A percentile compares a stretch with the other conserved stretches of the same genome.
Conservation (phyloP, 2,797 vertebrate species). For the Novumbra hubbsi region DNA sequence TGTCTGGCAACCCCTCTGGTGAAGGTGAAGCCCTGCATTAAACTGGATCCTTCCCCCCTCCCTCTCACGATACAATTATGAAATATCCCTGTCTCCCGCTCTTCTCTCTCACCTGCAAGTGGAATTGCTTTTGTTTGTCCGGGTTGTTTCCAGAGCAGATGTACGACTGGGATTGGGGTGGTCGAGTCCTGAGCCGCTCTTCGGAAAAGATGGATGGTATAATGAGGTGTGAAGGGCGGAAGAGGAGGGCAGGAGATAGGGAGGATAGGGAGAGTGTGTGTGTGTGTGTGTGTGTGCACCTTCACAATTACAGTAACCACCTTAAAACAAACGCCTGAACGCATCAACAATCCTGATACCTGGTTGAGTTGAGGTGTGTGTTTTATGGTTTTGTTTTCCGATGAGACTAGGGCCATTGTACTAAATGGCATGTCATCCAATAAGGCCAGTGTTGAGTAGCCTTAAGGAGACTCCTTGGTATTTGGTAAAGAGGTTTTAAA, state of each 20-base stretch:
- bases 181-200: not conserved
- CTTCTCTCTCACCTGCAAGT: not conserved
- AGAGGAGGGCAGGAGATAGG: not conserved
- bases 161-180: not conserved
- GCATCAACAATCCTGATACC: too few relatives aligned
- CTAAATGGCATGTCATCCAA: not conserved
- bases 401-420: not conserved
- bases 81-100: not conserved
- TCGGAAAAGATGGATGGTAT: not conserved
- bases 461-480: not conserved
- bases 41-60: not conserved
- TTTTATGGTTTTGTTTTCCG: too few relatives aligned
- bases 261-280: not conserved
- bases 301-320: too few relatives aligned
- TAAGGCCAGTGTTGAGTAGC: not conserved
- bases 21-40: not conserved
- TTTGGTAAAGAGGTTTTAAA: not conserved
- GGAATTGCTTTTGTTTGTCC: not conserved
- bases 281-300: not conserved
- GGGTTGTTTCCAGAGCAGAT: not conserved
- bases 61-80: not conserved
- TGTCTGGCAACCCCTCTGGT: not conserved
- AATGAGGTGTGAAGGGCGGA: not conserved
- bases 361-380: too few relatives aligned
- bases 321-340: too few relatives aligned